These are phyloP conservation scores for Octomys mimax DNA, from an alignment of 2,797 vertebrate genomes.

Conservation along the genomic window DNA sequence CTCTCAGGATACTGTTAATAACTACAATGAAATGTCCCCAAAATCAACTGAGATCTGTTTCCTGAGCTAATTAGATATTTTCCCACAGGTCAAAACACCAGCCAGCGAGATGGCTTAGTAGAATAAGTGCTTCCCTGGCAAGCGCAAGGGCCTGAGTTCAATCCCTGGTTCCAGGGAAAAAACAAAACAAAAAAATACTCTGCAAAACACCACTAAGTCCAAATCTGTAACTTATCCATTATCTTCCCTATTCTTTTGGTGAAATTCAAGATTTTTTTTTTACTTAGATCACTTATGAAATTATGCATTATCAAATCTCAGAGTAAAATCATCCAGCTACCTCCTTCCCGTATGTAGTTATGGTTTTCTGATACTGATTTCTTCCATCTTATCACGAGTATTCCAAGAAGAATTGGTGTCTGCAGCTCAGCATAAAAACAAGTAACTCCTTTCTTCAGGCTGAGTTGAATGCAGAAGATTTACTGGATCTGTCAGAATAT, in stretches of 20 bases:
- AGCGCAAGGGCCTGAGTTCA: too few species aligned
- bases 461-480: constrained; percentile 51
- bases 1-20: not conserved
- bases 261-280: constrained; percentile 44
- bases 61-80: not conserved
- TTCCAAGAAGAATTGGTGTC: constrained; percentile 54
- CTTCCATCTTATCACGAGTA: constrained; percentile 67
- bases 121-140: too few species aligned
- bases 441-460: constrained; percentile 67
- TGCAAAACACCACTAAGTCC: not conserved
- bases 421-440: constrained; percentile 67
- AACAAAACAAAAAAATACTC: too few species aligned
- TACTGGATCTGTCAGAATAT: constrained; percentile 62
- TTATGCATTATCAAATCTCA: constrained; percentile 39
- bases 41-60: constrained; percentile 26
- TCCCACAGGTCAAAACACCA: not conserved
- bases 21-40: not conserved
- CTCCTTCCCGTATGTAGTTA: constrained; percentile 24
- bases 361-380: constrained; percentile 73
- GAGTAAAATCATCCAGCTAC: constrained; percentile 44
- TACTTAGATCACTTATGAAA: constrained; percentile 4
- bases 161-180: too few species aligned
- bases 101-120: too few species aligned
- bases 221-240: constrained; percentile 57
- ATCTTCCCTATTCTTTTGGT: constrained; percentile 42